These are phyloP conservation scores for Dallia pectoralis DNA, from an alignment of 2,797 vertebrate genomes.

Conservation along the genomic window DNA sequence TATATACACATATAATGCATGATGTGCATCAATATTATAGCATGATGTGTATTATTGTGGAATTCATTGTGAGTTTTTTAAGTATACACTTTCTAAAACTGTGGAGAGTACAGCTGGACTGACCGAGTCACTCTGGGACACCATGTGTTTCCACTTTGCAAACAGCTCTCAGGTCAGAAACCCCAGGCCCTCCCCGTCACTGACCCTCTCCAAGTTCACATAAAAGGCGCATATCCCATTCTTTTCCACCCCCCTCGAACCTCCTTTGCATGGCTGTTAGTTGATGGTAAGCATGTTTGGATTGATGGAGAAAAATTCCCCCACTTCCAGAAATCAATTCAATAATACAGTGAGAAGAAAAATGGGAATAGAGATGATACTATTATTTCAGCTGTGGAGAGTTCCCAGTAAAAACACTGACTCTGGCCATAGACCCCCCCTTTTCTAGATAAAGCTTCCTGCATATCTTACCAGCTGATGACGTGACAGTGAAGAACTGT, in stretches of 20 bases:
- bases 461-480: conserved; percentile 19
- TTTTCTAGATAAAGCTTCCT: conserved; percentile 21
- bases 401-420: conserved; percentile 49
- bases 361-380: conserved; percentile 10
- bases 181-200: too few relatives aligned
- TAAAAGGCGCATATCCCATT: conserved; percentile 14
- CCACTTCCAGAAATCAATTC: conserved; percentile 48
- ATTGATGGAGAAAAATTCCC: conserved; percentile 43
- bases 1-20: too few relatives aligned
- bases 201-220: conserved; percentile 39
- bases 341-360: conserved; percentile 39
- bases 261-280: conserved; percentile 40
- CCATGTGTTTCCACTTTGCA: conserved; percentile 54
- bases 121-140: conserved; percentile 35
- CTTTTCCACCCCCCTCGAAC: conserved; percentile 31
- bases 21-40: too few relatives aligned
- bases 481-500: background rate
- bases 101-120: conserved; percentile 30
- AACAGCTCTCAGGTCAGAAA: background rate
- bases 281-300: conserved; percentile 51
- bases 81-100: conserved; percentile 25
- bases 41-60: too few relatives aligned
- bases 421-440: conserved; percentile 28
- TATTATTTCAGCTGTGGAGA: conserved; percentile 71
- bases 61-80: too few relatives aligned